A percentile compares a stretch with the other conserved stretches of the same genome.
Evolutionary conservation across 1,140 invertebrate genomes (phyloP).

Genomic region (Littorina saxatilis): DNA sequence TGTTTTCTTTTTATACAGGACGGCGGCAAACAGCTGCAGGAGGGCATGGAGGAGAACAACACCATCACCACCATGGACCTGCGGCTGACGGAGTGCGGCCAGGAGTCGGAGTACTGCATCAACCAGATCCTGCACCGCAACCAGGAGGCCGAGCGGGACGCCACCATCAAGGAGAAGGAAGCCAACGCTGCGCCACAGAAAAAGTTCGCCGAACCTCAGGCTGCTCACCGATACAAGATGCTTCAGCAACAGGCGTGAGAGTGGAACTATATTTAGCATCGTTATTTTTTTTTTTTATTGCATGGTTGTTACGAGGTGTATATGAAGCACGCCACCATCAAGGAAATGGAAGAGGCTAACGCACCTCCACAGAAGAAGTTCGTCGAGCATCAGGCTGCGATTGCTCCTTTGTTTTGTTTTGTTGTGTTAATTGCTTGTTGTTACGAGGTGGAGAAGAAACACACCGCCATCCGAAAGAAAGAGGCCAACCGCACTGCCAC

Average conservation of each 20-base stretch:
- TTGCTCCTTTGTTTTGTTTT: no score
- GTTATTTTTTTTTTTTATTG: no score
- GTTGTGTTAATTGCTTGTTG: no score
- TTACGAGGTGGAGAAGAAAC: slow-evolving; percentile 68
- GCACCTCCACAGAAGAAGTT: slow-evolving; percentile 52
- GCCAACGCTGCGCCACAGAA: slow-evolving; percentile 45
- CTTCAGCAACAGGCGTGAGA: slow-evolving; percentile 37
- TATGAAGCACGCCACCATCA: slow-evolving; percentile 57
- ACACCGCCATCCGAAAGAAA: slow-evolving; percentile 52
- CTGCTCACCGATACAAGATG: slow-evolving; percentile 64
- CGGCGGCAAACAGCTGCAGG: slow-evolving; percentile 75
- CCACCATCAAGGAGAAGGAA: slow-evolving; percentile 53
- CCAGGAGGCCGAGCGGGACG: slow-evolving; percentile 68
- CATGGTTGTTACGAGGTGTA: no score
- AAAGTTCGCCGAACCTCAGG: slow-evolving; percentile 60
- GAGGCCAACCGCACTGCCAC: slow-evolving; percentile 39
- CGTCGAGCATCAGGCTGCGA: slow-evolving; percentile 62
- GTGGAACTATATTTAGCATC: neutral
- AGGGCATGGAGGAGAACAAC: slow-evolving; percentile 74
- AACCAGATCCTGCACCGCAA: slow-evolving; percentile 73
- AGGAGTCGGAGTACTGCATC: slow-evolving; percentile 75
- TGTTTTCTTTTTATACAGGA: no score
- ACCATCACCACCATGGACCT: slow-evolving; percentile 73
- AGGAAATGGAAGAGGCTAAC: slow-evolving; percentile 49
- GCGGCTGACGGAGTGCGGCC: slow-evolving; percentile 74